Evolutionary conservation across 2,888 invertebrate genomes (phyloP).

Genomic region (Ichneumon xanthorius): DNA sequence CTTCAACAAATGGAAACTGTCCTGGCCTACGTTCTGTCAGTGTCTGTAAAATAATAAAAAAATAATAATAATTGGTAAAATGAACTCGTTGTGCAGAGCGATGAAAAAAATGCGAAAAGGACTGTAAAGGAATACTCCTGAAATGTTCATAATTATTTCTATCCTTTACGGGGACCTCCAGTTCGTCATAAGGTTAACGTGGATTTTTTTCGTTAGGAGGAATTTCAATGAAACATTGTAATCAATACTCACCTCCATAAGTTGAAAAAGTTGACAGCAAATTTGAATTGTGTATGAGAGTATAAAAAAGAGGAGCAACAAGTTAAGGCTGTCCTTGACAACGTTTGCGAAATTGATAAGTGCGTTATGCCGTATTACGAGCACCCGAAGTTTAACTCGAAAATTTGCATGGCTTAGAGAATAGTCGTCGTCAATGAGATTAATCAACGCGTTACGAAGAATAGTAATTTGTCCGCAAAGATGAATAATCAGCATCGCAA

Average conservation of each 20-base stretch:
- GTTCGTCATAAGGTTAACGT: no score
- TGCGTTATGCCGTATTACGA: not conserved
- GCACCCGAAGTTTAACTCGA: not conserved
- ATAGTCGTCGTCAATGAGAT: not conserved
- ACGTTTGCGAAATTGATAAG: not conserved
- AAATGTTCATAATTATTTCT: no score
- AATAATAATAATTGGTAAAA: no score
- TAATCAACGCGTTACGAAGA: slow-evolving; percentile 1
- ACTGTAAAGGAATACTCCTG: no score
- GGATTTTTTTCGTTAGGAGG: no score
- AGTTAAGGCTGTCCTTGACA: not conserved
- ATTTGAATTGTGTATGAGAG: not conserved
- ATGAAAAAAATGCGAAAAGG: no score
- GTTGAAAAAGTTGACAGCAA: not conserved
- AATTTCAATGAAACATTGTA: no score
- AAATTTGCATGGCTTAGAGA: not conserved
- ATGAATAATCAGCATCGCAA: slow-evolving; percentile 73
- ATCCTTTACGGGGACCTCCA: no score
- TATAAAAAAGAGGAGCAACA: not conserved
- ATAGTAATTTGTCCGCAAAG: slow-evolving; percentile 73
- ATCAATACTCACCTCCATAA: no score
- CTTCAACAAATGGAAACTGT: not conserved
- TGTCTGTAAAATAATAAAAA: not conserved
- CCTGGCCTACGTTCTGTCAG: not conserved
- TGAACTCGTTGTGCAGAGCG: no score